phyloP scores from a whole-genome alignment of 1,140 invertebrate genomes.

The Drosophila nigrodunni region DNA sequence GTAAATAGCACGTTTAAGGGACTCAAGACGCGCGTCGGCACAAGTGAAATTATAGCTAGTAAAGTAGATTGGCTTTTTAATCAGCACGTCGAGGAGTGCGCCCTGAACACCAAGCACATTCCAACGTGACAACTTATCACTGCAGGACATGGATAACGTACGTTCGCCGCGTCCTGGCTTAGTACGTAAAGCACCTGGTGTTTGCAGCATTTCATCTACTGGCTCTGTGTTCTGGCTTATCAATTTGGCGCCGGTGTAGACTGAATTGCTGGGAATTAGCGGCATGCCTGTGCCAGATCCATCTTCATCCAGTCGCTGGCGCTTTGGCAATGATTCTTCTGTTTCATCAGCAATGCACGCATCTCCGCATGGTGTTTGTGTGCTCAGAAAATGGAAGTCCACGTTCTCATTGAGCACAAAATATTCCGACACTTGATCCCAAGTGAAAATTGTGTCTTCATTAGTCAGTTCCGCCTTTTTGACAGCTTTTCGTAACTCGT shows the following conservation, averaged over 20 bases:
- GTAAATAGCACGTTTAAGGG: conserved; percentile 89
- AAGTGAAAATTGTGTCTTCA: conserved; percentile 54
- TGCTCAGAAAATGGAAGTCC: conserved; percentile 94
- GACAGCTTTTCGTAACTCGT: conserved; percentile 60
- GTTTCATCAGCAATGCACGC: conserved; percentile 85
- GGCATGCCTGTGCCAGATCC: background rate
- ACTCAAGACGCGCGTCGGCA: conserved; percentile 86
- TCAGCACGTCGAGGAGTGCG: conserved; percentile 89
- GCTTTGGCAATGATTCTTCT: conserved; percentile 49
- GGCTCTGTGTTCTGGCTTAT: conserved; percentile 87
- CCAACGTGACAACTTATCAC: conserved; percentile 97
- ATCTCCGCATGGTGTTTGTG: conserved; percentile 96
- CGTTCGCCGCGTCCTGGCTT: conserved; percentile 97
- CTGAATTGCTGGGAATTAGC: background rate
- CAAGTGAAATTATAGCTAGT: conserved; percentile 90
- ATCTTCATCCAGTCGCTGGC: conserved; percentile 36
- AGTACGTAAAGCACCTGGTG: conserved; percentile 90
- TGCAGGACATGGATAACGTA: conserved; percentile 95
- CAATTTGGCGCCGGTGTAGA: conserved; percentile 95
- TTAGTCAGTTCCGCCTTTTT: conserved; percentile 45
- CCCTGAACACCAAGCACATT: conserved; percentile 93
- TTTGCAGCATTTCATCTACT: conserved; percentile 63
- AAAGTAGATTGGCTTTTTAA: conserved; percentile 90
- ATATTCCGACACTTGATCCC: conserved; percentile 59
- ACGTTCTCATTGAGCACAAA: conserved; percentile 87